Evolutionary conservation across 2,797 vertebrate species (phyloP).

Genomic region (Poeciliopsis gracilis): DNA sequence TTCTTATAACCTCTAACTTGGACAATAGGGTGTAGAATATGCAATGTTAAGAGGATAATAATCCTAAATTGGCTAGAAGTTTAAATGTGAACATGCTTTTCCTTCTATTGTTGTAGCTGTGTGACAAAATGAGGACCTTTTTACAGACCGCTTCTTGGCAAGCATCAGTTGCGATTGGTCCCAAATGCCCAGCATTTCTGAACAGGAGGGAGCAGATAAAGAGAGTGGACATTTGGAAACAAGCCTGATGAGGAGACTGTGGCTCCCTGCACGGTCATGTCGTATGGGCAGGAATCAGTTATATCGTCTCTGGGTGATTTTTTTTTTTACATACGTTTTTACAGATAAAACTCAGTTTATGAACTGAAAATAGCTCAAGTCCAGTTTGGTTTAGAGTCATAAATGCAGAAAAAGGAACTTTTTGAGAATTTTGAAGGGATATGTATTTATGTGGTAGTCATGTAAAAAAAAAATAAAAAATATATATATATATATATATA

Average conservation of each 20-base stretch:
- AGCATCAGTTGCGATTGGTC: background rate
- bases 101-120: background rate
- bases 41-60: background rate
- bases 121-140: background rate
- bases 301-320: background rate
- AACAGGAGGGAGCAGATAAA: background rate
- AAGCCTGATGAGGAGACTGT: background rate
- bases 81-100: background rate
- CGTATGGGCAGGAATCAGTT: background rate
- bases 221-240: conserved; percentile 1
- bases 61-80: background rate
- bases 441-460: background rate
- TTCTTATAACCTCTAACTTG: background rate
- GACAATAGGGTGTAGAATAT: background rate
- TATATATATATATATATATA: no score
- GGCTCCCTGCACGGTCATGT: background rate
- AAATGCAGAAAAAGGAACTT: background rate
- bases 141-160: background rate
- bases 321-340: background rate
- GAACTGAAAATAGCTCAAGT: background rate
- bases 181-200: background rate
- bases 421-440: background rate
- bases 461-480: no score
- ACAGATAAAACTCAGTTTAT: background rate
- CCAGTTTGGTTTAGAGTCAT: background rate